Percentiles rank a stretch among this genome's conserved stretches.
Evolutionary conservation across 2,888 invertebrate species (phyloP).

Genomic region (Venustoraphidia nigricollis): DNA sequence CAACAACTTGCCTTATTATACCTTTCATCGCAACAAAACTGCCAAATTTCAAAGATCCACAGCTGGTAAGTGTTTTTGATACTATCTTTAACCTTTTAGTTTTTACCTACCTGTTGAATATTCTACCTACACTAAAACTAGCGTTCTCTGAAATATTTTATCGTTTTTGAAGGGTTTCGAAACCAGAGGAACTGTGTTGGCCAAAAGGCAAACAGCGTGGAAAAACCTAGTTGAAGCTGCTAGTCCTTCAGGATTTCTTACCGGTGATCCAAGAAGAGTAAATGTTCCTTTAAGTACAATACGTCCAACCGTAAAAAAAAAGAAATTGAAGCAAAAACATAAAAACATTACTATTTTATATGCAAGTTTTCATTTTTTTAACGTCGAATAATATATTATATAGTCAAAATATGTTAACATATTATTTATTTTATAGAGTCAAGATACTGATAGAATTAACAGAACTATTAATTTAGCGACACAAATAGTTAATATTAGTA

Average conservation of each 20-base stretch:
- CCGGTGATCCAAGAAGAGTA: slow-evolving; percentile 56
- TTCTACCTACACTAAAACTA: neutral
- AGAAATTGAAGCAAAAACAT: slow-evolving; percentile 8
- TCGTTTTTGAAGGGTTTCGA: slow-evolving; percentile 63
- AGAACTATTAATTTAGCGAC: too few relatives aligned
- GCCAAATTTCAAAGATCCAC: slow-evolving; percentile 78
- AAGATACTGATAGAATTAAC: neutral
- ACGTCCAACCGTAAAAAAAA: neutral
- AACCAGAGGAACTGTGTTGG: slow-evolving; percentile 73
- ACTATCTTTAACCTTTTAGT: neutral
- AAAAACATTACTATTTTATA: neutral
- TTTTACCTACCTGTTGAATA: neutral
- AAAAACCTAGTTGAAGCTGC: slow-evolving; percentile 67
- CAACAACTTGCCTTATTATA: slow-evolving; percentile 47
- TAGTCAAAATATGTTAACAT: neutral
- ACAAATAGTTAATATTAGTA: too few relatives aligned
- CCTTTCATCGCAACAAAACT: slow-evolving; percentile 43
- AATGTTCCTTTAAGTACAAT: slow-evolving; percentile 16
- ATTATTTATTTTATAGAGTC: neutral
- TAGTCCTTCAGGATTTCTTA: slow-evolving; percentile 48
- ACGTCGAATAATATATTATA: neutral
- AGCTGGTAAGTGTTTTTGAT: slow-evolving; percentile 39
- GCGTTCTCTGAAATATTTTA: neutral
- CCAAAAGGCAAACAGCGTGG: slow-evolving; percentile 70
- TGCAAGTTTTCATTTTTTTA: neutral